These are phyloP conservation scores for Ceratina japonica DNA, from an alignment of 1,140 invertebrate species.

Conservation along the genomic window DNA sequence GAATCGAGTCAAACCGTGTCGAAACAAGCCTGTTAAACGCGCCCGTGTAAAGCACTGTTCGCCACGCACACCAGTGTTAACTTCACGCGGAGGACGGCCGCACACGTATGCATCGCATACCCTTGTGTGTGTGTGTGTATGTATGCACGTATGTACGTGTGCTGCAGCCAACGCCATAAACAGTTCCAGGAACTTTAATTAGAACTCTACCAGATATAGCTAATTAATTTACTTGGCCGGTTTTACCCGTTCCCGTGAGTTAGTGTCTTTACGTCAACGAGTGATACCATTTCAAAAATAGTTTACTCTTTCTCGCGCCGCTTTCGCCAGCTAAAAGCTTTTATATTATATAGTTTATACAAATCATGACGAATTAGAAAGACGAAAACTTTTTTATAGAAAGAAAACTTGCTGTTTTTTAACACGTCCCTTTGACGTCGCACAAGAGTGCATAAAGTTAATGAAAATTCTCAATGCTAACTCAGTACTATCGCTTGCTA, in stretches of 20 bases:
- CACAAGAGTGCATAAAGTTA: neutral
- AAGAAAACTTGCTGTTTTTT: neutral
- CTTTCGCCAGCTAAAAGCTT: neutral
- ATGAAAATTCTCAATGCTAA: conserved; percentile 10
- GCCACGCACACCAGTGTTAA: conserved; percentile 7
- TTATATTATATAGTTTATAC: neutral
- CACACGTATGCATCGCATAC: no score
- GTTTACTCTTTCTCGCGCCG: neutral
- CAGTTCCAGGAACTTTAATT: conserved; percentile 64
- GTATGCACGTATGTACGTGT: neutral
- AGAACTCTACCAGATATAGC: conserved; percentile 57
- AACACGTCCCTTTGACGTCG: neutral
- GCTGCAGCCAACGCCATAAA: conserved; percentile 47
- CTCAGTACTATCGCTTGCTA: neutral
- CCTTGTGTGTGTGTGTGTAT: no score
- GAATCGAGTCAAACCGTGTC: neutral
- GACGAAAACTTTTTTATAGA: neutral
- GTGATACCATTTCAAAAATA: neutral
- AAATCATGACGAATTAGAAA: no score
- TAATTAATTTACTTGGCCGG: conserved; percentile 58
- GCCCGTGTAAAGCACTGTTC: conserved; percentile 7
- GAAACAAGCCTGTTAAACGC: conserved; percentile 19
- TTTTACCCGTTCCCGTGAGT: neutral
- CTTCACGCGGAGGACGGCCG: conserved; percentile 26
- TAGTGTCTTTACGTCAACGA: neutral